Percentiles rank a stretch among this genome's conserved stretches.
Evolutionary conservation across 2,888 invertebrate genomes (phyloP).

Genomic region (Archaeoteleia sp.): DNA sequence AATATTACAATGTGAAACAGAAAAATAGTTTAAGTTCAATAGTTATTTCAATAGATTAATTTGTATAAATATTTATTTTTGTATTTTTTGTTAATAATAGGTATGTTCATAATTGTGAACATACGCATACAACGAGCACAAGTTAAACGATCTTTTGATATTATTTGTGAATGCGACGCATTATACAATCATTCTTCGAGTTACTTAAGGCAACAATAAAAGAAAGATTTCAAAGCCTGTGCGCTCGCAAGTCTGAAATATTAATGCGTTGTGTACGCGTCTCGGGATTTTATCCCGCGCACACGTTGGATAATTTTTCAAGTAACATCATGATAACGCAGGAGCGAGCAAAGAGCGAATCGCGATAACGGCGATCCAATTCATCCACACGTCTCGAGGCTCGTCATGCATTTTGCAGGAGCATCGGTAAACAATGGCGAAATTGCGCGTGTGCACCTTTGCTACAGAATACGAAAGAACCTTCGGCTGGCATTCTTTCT

Average conservation of each 20-base stretch:
- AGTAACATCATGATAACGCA: slow-evolving; percentile 29
- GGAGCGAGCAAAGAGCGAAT: slow-evolving; percentile 30
- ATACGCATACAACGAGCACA: too few relatives aligned
- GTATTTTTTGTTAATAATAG: too few relatives aligned
- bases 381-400: slow-evolving; percentile 33
- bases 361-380: slow-evolving; percentile 47
- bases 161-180: too few relatives aligned
- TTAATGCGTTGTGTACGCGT: slow-evolving; percentile 26
- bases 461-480: slow-evolving; percentile 24
- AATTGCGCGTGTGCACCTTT: slow-evolving; percentile 17
- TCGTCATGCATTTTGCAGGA: slow-evolving; percentile 48
- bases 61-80: too few relatives aligned
- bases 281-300: slow-evolving; percentile 17
- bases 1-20: too few relatives aligned
- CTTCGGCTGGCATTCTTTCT: slow-evolving; percentile 1
- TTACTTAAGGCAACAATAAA: too few relatives aligned
- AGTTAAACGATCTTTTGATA: too few relatives aligned
- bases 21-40: too few relatives aligned
- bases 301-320: slow-evolving; percentile 49
- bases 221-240: neutral
- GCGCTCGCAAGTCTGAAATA: slow-evolving; percentile 18
- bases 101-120: too few relatives aligned
- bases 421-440: slow-evolving; percentile 48
- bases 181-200: too few relatives aligned
- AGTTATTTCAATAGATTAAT: too few relatives aligned